Evolutionary conservation across 2,797 vertebrate species (phyloP), one percentile per base, ranked within the genome.

Genomic region (Lepus townsendii): DNA sequence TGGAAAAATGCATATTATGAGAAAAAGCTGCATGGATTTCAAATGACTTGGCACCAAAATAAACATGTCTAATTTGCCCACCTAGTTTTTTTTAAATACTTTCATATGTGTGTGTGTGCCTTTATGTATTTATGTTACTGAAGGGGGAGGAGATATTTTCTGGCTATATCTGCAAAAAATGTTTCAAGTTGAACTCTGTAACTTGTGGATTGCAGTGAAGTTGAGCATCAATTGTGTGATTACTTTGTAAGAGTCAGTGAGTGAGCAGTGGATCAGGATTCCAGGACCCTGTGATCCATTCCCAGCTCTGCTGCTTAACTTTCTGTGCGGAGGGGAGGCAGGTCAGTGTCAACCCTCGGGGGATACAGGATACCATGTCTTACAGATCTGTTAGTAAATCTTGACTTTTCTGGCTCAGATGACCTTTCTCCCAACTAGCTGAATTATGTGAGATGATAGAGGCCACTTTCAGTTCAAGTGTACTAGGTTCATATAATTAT

Each of bases 401-500:
- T 93, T 52, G 12, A 50, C 32, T 72, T 72, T 96, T 77, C 84
- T 79, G 26, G 8, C 50, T 90, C 32, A 35, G 71, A 63, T 91
- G 76, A 83, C n/a, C 14, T 73, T 17, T 91, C 38, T 50, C 72
- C n/a, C 35, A 66, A 47, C 7, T 65, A 79, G 47, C 38, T 66
- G 30, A 83, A 19, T 65, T 83, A 13, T 22, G 14, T 73, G 72
- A 72, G 24, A 73, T 65, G 68, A 62, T 75, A 65, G 82, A 63
- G 38, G 20, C 20, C 78, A 19, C 72, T 72, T 84, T 38, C 27
- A 85, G 57, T 73, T 91, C 62, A 54, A 22, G 30, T 80, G 47
- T 77, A 71, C 75, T 94, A 60, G 30, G 1, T 52, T 82, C 90
- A 88, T 92, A 84, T 73, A 85, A 77, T 73, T 82, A 84, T 73